phyloP scores from a whole-genome alignment of 2,888 invertebrate genomes.

The Choreutis nemorana region DNA sequence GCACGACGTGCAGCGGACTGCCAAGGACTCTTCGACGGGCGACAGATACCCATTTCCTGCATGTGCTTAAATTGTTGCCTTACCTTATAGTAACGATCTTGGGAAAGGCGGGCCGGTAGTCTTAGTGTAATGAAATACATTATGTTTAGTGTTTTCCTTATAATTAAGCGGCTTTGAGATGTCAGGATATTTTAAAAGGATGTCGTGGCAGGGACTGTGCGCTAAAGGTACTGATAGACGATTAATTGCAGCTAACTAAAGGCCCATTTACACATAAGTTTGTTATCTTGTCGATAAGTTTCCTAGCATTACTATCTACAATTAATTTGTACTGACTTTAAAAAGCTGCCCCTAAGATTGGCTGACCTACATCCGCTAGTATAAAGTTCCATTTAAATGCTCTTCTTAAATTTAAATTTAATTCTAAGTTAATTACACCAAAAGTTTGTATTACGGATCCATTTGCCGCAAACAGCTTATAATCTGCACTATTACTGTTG shows the following conservation, averaged over 20 bases:
- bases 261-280: not conserved
- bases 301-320: slow-evolving; percentile 6
- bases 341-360: slow-evolving; percentile 10
- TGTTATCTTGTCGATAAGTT: not conserved
- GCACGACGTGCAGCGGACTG: slow-evolving; percentile 20
- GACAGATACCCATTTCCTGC: slow-evolving; percentile 20
- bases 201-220: not conserved
- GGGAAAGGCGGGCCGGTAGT: slow-evolving; percentile 1
- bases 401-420: slow-evolving; percentile 7
- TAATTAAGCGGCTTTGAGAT: not conserved
- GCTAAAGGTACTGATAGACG: no score
- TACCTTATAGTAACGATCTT: slow-evolving; percentile 3
- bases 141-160: not conserved
- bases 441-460: slow-evolving; percentile 9
- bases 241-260: no score
- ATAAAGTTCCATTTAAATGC: slow-evolving; percentile 8
- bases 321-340: slow-evolving; percentile 5
- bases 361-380: slow-evolving; percentile 7
- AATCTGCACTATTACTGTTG: not conserved
- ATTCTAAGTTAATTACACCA: slow-evolving; percentile 4
- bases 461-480: slow-evolving; percentile 12
- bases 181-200: not conserved
- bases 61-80: slow-evolving; percentile 12
- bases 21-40: slow-evolving; percentile 22
- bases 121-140: no score